Base-by-base conservation (phyloP, 2,888 invertebrate genomes). In the Parnassius mnemosyne region DNA sequence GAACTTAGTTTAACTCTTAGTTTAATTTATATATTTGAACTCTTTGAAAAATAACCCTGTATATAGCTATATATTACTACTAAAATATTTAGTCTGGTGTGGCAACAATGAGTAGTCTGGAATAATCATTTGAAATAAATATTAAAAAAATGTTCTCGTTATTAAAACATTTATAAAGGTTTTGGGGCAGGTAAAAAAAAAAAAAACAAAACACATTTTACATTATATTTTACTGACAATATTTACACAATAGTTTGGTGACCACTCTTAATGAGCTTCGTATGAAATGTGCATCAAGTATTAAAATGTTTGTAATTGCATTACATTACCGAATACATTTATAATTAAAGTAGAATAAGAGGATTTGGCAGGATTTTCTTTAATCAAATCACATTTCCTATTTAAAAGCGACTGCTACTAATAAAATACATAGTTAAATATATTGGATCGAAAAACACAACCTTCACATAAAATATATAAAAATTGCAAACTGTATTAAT, bases 241-340 rank as follows among this genome's bases (percentile, higher is more conserved):
- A 91, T 91, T 89, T 91, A 91, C 91, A 91, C 81, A 87, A 85
- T 86, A 80, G 79, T 83, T 85, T 80, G 85, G 89, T 91, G 89
- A 89, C 88, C 87, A 89, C 88, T 90, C 88, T 89, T 90, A 90
- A 86, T 88, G 88, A 89, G 88, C 89, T 91, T 83, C 79, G 84
- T 88, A 87, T 85, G 89, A 90, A 89, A 87, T 86, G 91, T 90
- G 90, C 91, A 89, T 85, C 78, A 84, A 86, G 77, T 76, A 71
- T 69, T 81, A 77, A 34, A 63, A 78, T 77, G 69, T 79, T 85
- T 89, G 87, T 88, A 88, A 89, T 90, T 78, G 77, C 78, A 88
- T 89, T 89, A 89, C 87, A 85, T 87, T 83, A 81, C 76, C 51
- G 82, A 79, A 78, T 82, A 79, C 70, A 75, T 72, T 71, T 74